phyloP scores from a whole-genome alignment of 2,888 invertebrate genomes.

The Eueremaeus valkanovi region DNA sequence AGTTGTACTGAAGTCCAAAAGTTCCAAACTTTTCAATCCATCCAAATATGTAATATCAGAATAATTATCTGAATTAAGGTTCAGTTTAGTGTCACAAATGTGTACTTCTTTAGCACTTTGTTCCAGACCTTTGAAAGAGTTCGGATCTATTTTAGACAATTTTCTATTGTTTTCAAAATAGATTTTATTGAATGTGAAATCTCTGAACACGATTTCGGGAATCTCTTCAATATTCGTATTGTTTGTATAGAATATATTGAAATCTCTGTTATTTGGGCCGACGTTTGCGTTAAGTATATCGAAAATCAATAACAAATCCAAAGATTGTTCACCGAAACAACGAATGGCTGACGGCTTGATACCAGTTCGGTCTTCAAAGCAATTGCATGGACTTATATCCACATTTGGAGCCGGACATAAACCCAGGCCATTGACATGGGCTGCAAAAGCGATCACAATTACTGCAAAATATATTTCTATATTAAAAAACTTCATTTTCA shows the following conservation, averaged over 20 bases:
- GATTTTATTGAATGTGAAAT: background rate
- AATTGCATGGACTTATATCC: background rate
- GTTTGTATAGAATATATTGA: constrained; percentile 3
- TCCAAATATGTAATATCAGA: background rate
- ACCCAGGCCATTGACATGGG: background rate
- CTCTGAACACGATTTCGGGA: constrained; percentile 18
- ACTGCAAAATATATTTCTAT: too few species aligned
- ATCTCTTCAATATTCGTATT: constrained; percentile 8
- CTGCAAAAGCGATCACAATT: background rate
- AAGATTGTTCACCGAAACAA: background rate
- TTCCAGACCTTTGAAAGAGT: background rate
- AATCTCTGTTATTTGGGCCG: background rate
- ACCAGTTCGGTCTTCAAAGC: background rate
- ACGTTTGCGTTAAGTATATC: constrained; percentile 6
- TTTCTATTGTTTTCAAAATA: background rate
- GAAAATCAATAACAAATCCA: background rate
- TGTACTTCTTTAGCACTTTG: background rate
- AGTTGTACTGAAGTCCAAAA: background rate
- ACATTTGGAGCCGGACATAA: constrained; percentile 1
- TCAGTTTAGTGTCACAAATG: background rate
- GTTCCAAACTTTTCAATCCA: background rate
- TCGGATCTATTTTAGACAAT: background rate
- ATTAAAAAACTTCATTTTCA: too few species aligned
- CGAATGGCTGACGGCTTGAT: background rate
- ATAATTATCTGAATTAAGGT: background rate